Conservation (phyloP, 2,888 invertebrate species). For the Drosophila affinis region DNA sequence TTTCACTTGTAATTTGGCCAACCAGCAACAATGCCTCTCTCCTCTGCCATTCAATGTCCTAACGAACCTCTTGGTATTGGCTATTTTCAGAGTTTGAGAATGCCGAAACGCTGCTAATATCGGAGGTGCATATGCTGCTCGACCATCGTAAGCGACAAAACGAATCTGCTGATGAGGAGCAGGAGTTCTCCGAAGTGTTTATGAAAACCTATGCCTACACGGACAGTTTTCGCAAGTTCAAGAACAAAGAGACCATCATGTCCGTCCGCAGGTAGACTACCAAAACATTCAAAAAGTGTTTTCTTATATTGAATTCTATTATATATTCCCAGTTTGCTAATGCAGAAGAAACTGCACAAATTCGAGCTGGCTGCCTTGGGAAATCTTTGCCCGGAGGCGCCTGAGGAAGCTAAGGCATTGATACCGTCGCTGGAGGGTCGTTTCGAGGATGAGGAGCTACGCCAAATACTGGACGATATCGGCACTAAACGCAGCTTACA, state of each 20-base stretch:
- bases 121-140: constrained; percentile 97
- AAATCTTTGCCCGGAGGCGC: constrained; percentile 99
- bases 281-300: background rate
- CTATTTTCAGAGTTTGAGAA: constrained; percentile 90
- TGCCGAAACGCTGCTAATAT: constrained; percentile 97
- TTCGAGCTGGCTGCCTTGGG: constrained; percentile 98
- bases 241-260: constrained; percentile 98
- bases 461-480: constrained; percentile 98
- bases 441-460: constrained; percentile 98
- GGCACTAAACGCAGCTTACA: constrained; percentile 99
- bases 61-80: background rate
- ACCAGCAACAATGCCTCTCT: constrained; percentile 6
- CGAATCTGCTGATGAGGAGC: constrained; percentile 98
- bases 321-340: constrained; percentile 88
- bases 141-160: constrained; percentile 99
- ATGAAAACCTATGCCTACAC: constrained; percentile 91
- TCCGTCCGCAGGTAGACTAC: constrained; percentile 93
- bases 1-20: constrained; percentile 67
- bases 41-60: background rate
- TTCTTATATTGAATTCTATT: too few relatives aligned
- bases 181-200: constrained; percentile 99
- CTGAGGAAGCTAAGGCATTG: constrained; percentile 98
- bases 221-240: constrained; percentile 96
- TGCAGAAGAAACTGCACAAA: constrained; percentile 98
- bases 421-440: constrained; percentile 98